Conservation (phyloP, 2,888 invertebrate species). For the Acronicta alni region DNA sequence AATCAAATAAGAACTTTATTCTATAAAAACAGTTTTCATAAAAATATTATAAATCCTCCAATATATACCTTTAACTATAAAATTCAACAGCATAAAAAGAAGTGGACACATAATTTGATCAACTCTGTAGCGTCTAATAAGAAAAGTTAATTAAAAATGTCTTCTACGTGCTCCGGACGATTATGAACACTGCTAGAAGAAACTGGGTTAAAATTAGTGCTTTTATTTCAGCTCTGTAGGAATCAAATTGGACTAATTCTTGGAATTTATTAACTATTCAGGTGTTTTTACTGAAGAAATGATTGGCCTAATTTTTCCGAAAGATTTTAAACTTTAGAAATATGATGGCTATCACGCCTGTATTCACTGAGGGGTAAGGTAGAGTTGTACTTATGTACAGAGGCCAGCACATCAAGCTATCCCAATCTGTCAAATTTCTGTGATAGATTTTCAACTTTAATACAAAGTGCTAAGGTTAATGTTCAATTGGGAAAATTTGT, state of each 20-base stretch:
- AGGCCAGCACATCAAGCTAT: too few relatives aligned
- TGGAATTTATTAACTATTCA: slow-evolving; percentile 26
- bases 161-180: slow-evolving; percentile 51
- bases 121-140: slow-evolving; percentile 57
- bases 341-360: too few relatives aligned
- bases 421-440: too few relatives aligned
- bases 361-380: too few relatives aligned
- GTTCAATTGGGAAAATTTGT: too few relatives aligned
- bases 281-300: slow-evolving; percentile 8
- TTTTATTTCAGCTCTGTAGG: slow-evolving; percentile 53
- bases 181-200: slow-evolving; percentile 46
- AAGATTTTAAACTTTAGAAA: neutral
- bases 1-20: neutral
- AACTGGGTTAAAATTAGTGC: slow-evolving; percentile 42
- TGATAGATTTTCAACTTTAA: too few relatives aligned
- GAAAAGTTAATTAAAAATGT: slow-evolving; percentile 69
- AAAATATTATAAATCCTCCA: slow-evolving; percentile 2
- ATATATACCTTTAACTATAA: slow-evolving; percentile 18
- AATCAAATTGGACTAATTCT: slow-evolving; percentile 54
- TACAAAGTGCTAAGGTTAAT: too few relatives aligned
- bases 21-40: neutral
- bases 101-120: slow-evolving; percentile 55
- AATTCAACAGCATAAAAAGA: slow-evolving; percentile 38
- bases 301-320: neutral
- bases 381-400: too few relatives aligned